A percentile compares a stretch with the other conserved stretches of the same genome.
phyloP scores from a whole-genome alignment of 2,113 vertebrate genomes.

The Nibea coibor region DNA sequence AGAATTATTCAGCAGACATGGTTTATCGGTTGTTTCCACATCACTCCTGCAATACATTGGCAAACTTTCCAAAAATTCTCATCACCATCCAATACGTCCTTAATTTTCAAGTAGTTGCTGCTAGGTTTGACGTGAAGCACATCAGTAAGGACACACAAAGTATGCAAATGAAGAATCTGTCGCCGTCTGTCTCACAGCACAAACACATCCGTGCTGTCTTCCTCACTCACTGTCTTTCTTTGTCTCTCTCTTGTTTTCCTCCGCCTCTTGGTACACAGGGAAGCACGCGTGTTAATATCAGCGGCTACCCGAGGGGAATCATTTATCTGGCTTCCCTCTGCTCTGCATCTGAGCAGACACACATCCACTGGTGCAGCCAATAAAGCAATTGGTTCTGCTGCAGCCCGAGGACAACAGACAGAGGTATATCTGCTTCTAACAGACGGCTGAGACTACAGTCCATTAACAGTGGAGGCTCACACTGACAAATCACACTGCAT shows the following conservation, averaged over 20 bases:
- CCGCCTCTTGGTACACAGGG: slow-evolving; percentile 11
- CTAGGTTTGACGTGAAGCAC: neutral
- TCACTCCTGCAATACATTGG: neutral
- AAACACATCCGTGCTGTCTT: neutral
- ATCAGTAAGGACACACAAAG: neutral
- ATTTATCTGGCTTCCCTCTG: slow-evolving; percentile 56
- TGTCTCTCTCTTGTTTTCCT: neutral
- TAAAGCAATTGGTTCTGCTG: slow-evolving; percentile 71
- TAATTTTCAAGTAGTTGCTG: neutral
- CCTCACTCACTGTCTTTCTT: neutral
- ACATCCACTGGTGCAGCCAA: slow-evolving; percentile 63
- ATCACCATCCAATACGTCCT: neutral
- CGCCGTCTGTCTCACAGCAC: neutral
- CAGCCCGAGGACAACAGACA: slow-evolving; percentile 61
- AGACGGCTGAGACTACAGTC: slow-evolving; percentile 50
- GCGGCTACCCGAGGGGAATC: slow-evolving; percentile 30
- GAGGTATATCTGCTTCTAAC: slow-evolving; percentile 68
- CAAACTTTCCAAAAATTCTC: neutral
- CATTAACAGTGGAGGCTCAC: slow-evolving; percentile 31
- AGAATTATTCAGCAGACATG: too few relatives aligned
- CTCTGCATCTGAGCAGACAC: slow-evolving; percentile 46
- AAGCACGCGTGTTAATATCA: slow-evolving; percentile 27
- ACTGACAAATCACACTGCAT: slow-evolving; percentile 1
- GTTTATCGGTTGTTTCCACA: neutral
- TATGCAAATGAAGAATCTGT: neutral